Base-by-base conservation (phyloP, 2,888 invertebrate species). In the Spisula subtruncata region DNA sequence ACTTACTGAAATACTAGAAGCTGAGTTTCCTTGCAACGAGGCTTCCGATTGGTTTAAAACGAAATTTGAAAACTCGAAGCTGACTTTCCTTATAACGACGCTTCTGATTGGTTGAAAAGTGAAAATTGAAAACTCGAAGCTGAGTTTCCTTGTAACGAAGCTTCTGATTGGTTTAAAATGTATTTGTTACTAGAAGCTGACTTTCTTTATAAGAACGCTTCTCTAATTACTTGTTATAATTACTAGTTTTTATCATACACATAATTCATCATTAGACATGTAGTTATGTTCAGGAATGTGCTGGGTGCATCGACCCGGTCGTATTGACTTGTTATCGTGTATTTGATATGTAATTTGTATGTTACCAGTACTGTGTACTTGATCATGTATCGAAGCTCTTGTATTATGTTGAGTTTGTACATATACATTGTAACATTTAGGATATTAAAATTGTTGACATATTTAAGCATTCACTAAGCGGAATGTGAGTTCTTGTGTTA, bases 81-180 rank as follows among this genome's bases (percentile, higher is more conserved):
- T 32, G 35, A 75, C 75, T 75, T 75, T 75, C 75, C 35, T 75
- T 75, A 35, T 75, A 75, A 75, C 32, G 25, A 75, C 1, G 75
- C 75, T 75, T 75, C 75, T 20, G 75, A 75, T 75, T 75, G 35
- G 75, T 35, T 75, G 32, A 75, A 18, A n/a, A 32, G 75, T 32
- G 32, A 35, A 25, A 25, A 18, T 16, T 25, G 25, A 18, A 75
- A 75, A 35, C 75, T 75, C 32, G 75, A 75, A 75, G 75, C 75
- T 32, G 35, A 75, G 35, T 75, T 75, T 75, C 75, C 35, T 75
- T 75, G 75, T 75, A 75, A 75, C 32, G 25, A 75, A 5, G 75
- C 75, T 75, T 75, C 75, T 20, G 75, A 75, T 75, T 75, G 35
- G 75, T 75, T 75, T 75, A 75, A 18, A 32, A 32, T 75, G 32